phyloP scores from a whole-genome alignment of 2,113 vertebrate genomes.

The Pelodiscus sinensis region DNA sequence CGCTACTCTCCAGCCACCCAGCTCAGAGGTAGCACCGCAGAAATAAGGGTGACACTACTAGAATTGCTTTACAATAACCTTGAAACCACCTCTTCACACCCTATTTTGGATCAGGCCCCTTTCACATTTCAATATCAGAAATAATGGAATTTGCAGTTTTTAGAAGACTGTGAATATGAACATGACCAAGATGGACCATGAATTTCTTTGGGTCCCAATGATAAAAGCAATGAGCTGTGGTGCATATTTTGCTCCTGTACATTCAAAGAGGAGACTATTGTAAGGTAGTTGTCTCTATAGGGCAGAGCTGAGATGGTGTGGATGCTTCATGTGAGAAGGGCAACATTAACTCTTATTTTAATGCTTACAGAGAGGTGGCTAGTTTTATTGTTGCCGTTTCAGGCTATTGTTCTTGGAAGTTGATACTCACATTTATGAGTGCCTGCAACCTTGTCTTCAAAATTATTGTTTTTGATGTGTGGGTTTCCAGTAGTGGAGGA shows the following conservation, averaged over 20 bases:
- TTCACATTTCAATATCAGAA: too few species aligned
- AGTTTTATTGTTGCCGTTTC: background rate
- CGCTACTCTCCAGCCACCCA: too few species aligned
- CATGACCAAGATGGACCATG: too few species aligned
- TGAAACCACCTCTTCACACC: too few species aligned
- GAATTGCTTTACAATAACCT: too few species aligned
- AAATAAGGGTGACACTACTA: too few species aligned
- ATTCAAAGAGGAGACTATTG: background rate
- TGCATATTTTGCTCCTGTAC: background rate
- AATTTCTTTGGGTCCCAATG: background rate
- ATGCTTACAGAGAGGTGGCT: background rate
- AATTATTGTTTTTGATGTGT: background rate
- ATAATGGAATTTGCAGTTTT: too few species aligned
- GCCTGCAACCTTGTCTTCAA: conserved; percentile 16
- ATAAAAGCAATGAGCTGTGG: background rate
- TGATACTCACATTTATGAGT: background rate
- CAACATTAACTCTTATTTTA: background rate
- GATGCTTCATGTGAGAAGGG: background rate
- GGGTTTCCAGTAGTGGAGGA: background rate
- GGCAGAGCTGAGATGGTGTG: background rate
- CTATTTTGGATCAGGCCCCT: too few species aligned
- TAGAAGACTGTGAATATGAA: too few species aligned
- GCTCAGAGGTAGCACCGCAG: too few species aligned
- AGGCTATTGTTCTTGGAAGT: background rate
- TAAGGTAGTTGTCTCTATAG: background rate